Base-by-base conservation (phyloP, 2,113 vertebrate species). In the Euleptes europaea region DNA sequence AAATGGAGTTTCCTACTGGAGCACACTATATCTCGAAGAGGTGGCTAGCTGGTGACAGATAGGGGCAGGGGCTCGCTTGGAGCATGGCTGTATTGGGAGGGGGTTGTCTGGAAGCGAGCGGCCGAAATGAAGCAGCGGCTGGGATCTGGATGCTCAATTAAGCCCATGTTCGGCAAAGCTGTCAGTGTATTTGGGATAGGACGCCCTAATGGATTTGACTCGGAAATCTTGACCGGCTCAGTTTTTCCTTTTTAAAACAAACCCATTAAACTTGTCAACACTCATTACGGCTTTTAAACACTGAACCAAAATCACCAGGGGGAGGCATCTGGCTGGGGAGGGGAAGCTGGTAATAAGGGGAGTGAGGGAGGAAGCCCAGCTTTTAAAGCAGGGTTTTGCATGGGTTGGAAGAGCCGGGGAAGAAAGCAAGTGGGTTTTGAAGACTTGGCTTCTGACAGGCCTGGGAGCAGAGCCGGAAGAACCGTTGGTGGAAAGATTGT, bases 241-340 rank as follows among this genome's bases (percentile, higher is more conserved):
- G 96, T 95, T 96, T 97, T 98, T 98, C 96, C 96, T 97, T 95
- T 95, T 95, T 96, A 96, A 96, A 98, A 97, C 97, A 96, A 96
- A 97, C 97, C 97, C 97, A 97, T 98, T 98, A 97, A 99, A 98
- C 97, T 98, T 98, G 98, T 99, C 98, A 98, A 96, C 97, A 98
- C 97, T 97, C 97, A 98, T 99, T 98, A 98, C 96, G 94, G 95
- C 96, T 95, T 97, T 97, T 95, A 97, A 97, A 96, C 95, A 94
- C 94, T 97, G 95, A 97, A 96, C 95, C 90, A 88, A 92, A 93
- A 94, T 95, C 96, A 92, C 96, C 90, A 94, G 97, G 95, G 95
- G 94, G 91, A 87, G 78, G 86, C 83, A 88, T 73, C 84, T 10
- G 87, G 81, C 10, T 47, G 84, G 84, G 28, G 67, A 49, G 40